Evolutionary conservation across 2,888 invertebrate genomes (phyloP).

Genomic region (Eudiplozoon nipponicum): DNA sequence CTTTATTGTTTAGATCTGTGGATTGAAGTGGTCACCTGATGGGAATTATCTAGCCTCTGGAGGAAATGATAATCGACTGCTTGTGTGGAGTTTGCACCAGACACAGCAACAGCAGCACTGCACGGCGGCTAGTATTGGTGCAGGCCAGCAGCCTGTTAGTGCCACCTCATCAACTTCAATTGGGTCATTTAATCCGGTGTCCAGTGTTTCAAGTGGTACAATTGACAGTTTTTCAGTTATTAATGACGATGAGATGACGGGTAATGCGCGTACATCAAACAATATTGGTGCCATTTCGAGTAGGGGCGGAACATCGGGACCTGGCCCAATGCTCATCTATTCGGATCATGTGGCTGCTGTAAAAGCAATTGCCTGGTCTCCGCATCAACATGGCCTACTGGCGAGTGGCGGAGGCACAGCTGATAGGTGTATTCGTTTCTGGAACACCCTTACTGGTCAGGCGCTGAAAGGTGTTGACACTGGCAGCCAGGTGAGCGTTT

Average conservation of each 20-base stretch:
- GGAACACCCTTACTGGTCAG: conserved; percentile 87
- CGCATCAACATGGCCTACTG: conserved; percentile 74
- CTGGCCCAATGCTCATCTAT: conserved; percentile 39
- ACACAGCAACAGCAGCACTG: too few relatives aligned
- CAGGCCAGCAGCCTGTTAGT: background rate
- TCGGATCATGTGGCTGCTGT: conserved; percentile 62
- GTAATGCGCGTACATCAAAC: too few relatives aligned
- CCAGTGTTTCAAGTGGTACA: conserved; percentile 62
- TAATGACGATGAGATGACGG: too few relatives aligned
- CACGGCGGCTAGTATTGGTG: conserved; percentile 17
- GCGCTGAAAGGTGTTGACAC: conserved; percentile 92
- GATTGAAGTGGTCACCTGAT: conserved; percentile 88
- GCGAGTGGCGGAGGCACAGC: conserved; percentile 98
- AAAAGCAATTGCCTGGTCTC: conserved; percentile 97
- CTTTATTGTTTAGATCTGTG: too few relatives aligned
- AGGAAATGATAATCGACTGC: conserved; percentile 76
- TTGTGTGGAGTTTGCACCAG: conserved; percentile 64
- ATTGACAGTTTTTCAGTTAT: too few relatives aligned
- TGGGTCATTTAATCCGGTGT: too few relatives aligned
- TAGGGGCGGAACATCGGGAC: conserved; percentile 29
- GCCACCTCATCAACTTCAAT: conserved; percentile 46
- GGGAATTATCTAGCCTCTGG: conserved; percentile 82
- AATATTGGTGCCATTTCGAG: too few relatives aligned
- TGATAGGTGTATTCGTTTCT: conserved; percentile 72
- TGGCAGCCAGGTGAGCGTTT: conserved; percentile 40